Evolutionary conservation across 2,797 vertebrate species (phyloP).

Genomic region (Melanitta fusca): DNA sequence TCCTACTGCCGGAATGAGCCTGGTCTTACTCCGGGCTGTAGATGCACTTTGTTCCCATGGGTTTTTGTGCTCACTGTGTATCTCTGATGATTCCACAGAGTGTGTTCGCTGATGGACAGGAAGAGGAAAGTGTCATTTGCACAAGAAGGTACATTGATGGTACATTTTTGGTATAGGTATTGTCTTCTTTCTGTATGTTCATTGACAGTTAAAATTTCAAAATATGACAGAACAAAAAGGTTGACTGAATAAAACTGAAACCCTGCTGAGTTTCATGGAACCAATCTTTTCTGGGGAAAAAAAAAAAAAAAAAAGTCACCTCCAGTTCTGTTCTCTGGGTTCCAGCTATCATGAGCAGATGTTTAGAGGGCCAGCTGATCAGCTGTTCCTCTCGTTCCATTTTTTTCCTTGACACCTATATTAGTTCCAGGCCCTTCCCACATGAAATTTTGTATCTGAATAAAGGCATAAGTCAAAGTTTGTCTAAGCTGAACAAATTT

Average conservation of each 20-base stretch:
- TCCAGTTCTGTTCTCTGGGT: not conserved
- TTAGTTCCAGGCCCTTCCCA: not conserved
- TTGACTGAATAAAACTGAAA: not conserved
- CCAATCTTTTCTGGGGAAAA: not conserved
- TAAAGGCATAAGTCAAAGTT: not conserved
- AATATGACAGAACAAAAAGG: not conserved
- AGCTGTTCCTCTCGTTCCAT: accelerated
- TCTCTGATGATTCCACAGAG: not conserved
- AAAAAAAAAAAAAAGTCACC: too few relatives aligned
- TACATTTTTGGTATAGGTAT: not conserved
- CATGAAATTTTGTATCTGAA: not conserved
- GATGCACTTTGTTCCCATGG: not conserved
- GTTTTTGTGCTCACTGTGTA: accelerated
- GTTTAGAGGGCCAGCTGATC: not conserved
- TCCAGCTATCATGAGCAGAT: not conserved
- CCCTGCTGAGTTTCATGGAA: not conserved
- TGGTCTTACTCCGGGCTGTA: not conserved
- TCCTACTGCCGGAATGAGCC: not conserved
- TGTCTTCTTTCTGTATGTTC: not conserved
- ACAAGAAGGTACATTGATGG: not conserved
- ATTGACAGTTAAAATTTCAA: not conserved
- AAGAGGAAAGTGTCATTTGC: not conserved
- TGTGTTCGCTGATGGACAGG: not conserved
- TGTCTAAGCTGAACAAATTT: not conserved
- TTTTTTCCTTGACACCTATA: not conserved